Conservation (phyloP, 2,797 vertebrate species). For the Spinibarbus caldwelli region DNA sequence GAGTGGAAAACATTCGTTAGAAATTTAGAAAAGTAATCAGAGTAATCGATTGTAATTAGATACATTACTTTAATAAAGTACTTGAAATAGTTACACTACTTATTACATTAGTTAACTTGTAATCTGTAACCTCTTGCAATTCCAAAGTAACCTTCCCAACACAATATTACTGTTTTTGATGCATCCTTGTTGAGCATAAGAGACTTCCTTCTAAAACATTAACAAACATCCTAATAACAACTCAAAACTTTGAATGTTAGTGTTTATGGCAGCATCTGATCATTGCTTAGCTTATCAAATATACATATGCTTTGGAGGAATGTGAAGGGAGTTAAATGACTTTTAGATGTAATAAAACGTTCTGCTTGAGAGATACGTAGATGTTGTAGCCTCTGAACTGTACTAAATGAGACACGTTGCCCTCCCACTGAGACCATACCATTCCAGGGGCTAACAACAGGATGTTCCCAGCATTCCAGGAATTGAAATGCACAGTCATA, state of each 20-base stretch:
- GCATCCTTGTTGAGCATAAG: neutral
- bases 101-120: too few species aligned
- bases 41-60: too few species aligned
- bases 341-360: neutral
- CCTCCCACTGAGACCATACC: constrained; percentile 6
- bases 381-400: neutral
- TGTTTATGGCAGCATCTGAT: neutral
- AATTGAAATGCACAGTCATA: constrained; percentile 25
- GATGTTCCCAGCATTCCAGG: constrained; percentile 43
- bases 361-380: neutral
- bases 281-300: neutral
- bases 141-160: too few species aligned
- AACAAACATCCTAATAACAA: neutral
- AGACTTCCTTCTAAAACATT: neutral
- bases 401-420: neutral
- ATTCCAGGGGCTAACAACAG: constrained; percentile 23
- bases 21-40: too few species aligned
- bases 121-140: too few species aligned
- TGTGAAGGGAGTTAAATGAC: neutral
- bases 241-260: neutral
- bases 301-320: neutral
- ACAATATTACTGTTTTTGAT: neutral
- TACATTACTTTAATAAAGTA: too few species aligned
- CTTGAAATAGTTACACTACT: too few species aligned
- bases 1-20: too few species aligned